phyloP scores from a whole-genome alignment of 2,113 vertebrate genomes.

The Scortum barcoo region DNA sequence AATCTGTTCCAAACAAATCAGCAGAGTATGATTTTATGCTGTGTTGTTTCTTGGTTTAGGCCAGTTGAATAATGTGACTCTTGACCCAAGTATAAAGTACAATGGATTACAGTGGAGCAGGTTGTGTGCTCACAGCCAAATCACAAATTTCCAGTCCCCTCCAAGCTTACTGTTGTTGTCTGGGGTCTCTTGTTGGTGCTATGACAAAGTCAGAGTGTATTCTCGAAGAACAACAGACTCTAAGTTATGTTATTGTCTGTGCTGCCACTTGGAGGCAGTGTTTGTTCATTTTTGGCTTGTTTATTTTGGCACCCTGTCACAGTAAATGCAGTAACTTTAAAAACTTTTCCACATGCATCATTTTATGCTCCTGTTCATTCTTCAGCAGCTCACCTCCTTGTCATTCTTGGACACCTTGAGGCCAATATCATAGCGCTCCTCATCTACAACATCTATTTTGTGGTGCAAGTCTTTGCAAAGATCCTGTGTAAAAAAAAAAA shows the following conservation, averaged over 20 bases:
- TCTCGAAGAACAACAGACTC: not conserved
- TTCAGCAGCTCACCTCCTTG: slow-evolving; percentile 64
- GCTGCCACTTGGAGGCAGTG: slow-evolving; percentile 34
- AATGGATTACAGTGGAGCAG: not conserved
- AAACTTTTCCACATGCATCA: not conserved
- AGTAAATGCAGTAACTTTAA: not conserved
- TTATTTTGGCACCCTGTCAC: not conserved
- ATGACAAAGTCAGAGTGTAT: not conserved
- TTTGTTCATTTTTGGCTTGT: not conserved
- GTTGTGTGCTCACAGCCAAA: not conserved
- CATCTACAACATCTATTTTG: slow-evolving; percentile 77
- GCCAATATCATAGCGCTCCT: slow-evolving; percentile 77
- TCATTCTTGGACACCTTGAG: slow-evolving; percentile 75
- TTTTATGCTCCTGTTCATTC: not conserved
- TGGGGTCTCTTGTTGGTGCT: too few species aligned
- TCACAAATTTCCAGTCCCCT: not conserved
- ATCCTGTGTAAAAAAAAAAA: slow-evolving; percentile 59
- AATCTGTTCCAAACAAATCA: not conserved
- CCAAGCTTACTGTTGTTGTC: not conserved
- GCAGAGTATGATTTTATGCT: not conserved
- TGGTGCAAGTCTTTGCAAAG: slow-evolving; percentile 76
- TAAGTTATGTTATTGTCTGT: not conserved
- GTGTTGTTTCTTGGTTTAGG: not conserved
- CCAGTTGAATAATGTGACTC: not conserved
- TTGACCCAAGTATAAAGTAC: too few species aligned